phyloP scores from a whole-genome alignment of 64 coral and sea anemone genomes.

The Pachyseris speciosa region DNA sequence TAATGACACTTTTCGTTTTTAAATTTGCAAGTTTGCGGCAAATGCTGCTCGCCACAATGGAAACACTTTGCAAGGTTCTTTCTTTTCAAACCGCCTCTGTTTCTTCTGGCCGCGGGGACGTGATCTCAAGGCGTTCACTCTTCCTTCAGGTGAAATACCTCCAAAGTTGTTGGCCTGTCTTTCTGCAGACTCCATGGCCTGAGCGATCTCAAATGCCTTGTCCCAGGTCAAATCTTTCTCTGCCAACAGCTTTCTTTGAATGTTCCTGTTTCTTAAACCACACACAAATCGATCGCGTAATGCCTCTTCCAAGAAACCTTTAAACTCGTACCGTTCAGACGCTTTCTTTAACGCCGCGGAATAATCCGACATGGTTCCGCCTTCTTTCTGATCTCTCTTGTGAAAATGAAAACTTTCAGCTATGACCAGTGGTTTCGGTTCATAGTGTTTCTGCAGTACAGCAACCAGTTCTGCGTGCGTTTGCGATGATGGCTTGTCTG shows the following conservation, averaged over 20 bases:
- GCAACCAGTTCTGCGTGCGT: neutral
- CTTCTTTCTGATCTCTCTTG: neutral
- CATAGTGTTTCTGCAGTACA: conserved; percentile 1
- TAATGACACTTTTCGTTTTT: too few relatives aligned
- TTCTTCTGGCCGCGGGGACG: neutral
- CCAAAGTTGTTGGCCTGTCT: too few relatives aligned
- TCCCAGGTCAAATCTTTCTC: too few relatives aligned
- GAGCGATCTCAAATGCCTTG: too few relatives aligned
- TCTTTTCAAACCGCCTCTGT: too few relatives aligned
- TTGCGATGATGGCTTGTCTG: conserved; percentile 14
- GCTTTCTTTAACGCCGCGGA: neutral
- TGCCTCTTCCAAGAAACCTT: too few relatives aligned
- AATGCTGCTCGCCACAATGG: neutral
- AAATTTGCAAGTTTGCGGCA: neutral
- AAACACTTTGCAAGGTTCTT: neutral
- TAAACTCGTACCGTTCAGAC: neutral
- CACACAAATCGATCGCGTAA: conserved; percentile 5
- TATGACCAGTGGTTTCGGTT: conserved; percentile 9
- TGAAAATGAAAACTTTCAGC: conserved; percentile 30
- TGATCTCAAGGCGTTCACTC: neutral
- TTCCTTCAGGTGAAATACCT: too few relatives aligned
- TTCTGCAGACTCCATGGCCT: too few relatives aligned
- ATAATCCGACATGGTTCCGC: neutral
- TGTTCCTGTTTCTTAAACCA: neutral
- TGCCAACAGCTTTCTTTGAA: conserved; percentile 4